A percentile compares a stretch with the other conserved stretches of the same genome.
These are phyloP conservation scores for Xiphophorus birchmanni DNA, from an alignment of 2,797 vertebrate species.

Conservation along the genomic window DNA sequence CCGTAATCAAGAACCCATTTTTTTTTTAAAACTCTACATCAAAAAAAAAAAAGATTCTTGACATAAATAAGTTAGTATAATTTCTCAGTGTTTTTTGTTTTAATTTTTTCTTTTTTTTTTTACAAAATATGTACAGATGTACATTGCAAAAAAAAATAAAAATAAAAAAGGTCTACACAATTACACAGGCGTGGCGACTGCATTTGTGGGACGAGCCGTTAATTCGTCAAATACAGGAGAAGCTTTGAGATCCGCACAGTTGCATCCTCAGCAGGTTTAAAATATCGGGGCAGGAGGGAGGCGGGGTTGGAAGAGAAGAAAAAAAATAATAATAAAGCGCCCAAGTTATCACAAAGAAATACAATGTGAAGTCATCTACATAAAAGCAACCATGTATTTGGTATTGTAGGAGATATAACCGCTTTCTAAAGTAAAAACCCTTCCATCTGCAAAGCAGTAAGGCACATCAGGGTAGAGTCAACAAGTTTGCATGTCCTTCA, in stretches of 20 bases:
- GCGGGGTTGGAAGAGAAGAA: neutral
- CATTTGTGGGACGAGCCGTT: constrained; percentile 70
- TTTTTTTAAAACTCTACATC: constrained; percentile 81
- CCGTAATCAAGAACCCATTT: constrained; percentile 84
- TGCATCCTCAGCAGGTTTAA: constrained; percentile 75
- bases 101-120: constrained; percentile 73
- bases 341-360: constrained; percentile 70
- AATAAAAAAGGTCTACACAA: constrained; percentile 72
- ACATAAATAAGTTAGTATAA: constrained; percentile 99
- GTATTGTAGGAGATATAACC: constrained; percentile 78
- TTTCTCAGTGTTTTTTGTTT: constrained; percentile 97
- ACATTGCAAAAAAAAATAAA: constrained; percentile 71
- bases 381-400: constrained; percentile 75
- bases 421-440: constrained; percentile 30
- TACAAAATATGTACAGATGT: constrained; percentile 86
- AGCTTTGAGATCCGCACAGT: constrained; percentile 70
- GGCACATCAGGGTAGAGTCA: constrained; percentile 55
- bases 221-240: constrained; percentile 59
- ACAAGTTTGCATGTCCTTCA: constrained; percentile 58
- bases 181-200: constrained; percentile 81
- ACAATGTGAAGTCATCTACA: constrained; percentile 75
- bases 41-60: constrained; percentile 74
- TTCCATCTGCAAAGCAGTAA: constrained; percentile 43
- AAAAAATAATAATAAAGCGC: constrained; percentile 30
- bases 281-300: constrained; percentile 21